phyloP scores from a whole-genome alignment of 2,888 invertebrate genomes.

The Phania funesta region DNA sequence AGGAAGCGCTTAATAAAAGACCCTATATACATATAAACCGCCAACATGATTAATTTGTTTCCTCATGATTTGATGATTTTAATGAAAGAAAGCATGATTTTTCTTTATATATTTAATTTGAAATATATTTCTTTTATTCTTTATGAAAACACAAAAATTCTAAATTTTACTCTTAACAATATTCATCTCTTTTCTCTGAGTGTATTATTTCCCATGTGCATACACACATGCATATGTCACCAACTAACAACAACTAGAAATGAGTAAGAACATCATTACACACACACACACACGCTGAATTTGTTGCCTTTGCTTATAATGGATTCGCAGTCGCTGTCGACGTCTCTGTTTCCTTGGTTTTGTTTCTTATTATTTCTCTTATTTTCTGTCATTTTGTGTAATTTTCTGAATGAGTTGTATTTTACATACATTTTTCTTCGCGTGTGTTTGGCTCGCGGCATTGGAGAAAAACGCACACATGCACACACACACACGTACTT shows the following conservation, averaged over 20 bases:
- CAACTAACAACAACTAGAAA: slow-evolving; percentile 25
- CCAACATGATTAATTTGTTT: too few species aligned
- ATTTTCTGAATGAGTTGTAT: slow-evolving; percentile 16
- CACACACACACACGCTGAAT: too few species aligned
- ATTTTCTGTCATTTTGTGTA: slow-evolving; percentile 22
- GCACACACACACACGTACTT: background rate
- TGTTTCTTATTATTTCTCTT: slow-evolving; percentile 36
- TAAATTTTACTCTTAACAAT: too few species aligned
- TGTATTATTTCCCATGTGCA: slow-evolving; percentile 67
- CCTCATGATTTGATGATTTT: too few species aligned
- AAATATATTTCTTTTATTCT: too few species aligned
- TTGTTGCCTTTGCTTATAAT: slow-evolving; percentile 4
- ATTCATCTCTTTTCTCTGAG: background rate
- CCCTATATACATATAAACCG: too few species aligned
- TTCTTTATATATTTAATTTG: too few species aligned
- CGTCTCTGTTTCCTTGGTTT: background rate
- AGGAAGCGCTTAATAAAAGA: too few species aligned
- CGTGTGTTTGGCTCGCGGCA: slow-evolving; percentile 62
- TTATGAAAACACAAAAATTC: too few species aligned
- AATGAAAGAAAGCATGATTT: too few species aligned
- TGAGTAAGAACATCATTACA: slow-evolving; percentile 14
- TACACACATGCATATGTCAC: too few species aligned
- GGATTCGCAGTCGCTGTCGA: background rate
- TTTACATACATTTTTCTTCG: slow-evolving; percentile 46
- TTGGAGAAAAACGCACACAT: slow-evolving; percentile 52